These are phyloP conservation scores for Heliconius charithonia DNA, from an alignment of 2,888 invertebrate genomes.

Conservation along the genomic window DNA sequence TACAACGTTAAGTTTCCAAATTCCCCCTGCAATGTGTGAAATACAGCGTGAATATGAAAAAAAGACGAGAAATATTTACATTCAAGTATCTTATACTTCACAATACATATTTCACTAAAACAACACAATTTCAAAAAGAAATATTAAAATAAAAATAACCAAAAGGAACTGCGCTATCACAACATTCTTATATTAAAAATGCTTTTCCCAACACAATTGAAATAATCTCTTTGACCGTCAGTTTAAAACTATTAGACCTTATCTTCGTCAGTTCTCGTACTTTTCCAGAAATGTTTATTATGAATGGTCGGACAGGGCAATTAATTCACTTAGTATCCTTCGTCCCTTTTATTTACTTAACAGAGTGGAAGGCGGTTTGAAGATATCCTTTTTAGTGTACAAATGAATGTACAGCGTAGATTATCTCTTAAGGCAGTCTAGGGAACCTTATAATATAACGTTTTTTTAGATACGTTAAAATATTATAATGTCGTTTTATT, in stretches of 20 bases:
- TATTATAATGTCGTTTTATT: neutral
- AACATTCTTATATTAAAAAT: constrained; percentile 3
- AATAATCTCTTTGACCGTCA: constrained; percentile 22
- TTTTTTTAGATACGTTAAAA: neutral
- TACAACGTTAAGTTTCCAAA: no score
- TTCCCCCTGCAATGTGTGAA: no score
- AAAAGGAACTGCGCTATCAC: neutral
- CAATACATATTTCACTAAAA: no score
- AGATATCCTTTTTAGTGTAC: constrained; percentile 30
- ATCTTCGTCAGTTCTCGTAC: constrained; percentile 34
- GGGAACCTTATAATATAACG: neutral
- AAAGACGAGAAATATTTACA: no score
- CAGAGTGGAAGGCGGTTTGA: constrained; percentile 42
- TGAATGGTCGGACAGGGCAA: constrained; percentile 37
- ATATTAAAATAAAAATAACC: neutral
- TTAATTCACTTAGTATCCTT: constrained; percentile 42
- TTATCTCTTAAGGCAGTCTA: constrained; percentile 31
- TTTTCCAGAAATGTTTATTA: constrained; percentile 41
- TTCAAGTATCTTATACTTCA: no score
- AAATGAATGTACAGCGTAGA: constrained; percentile 30
- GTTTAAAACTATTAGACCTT: constrained; percentile 21
- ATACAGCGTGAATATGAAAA: no score
- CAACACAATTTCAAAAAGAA: neutral
- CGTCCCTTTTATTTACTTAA: constrained; percentile 44
- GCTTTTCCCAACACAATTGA: constrained; percentile 13